Percentiles rank a stretch among this genome's conserved stretches.
Evolutionary conservation across 2,888 invertebrate species (phyloP).

Genomic region (Zygothrica quintamaculata): DNA sequence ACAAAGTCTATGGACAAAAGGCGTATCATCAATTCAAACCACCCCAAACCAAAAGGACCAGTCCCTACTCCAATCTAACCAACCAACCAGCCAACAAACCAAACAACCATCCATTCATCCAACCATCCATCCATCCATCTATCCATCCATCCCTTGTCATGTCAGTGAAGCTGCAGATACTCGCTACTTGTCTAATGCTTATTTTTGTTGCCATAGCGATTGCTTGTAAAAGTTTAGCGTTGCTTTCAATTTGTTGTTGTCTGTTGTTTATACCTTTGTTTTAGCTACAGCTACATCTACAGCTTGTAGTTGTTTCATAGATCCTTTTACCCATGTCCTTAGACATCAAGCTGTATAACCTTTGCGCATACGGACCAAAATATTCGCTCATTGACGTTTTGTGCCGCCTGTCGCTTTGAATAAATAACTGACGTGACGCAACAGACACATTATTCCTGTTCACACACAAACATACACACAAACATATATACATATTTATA

Average conservation of each 20-base stretch:
- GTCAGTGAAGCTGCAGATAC: slow-evolving; percentile 49
- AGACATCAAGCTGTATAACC: slow-evolving; percentile 49
- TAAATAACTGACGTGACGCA: slow-evolving; percentile 78
- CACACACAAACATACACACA: slow-evolving; percentile 19
- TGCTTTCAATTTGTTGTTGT: slow-evolving; percentile 45
- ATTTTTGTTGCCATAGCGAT: slow-evolving; percentile 60
- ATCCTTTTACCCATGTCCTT: slow-evolving; percentile 7
- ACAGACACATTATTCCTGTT: slow-evolving; percentile 70
- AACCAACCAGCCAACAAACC: slow-evolving; percentile 34
- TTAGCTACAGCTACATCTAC: slow-evolving; percentile 32
- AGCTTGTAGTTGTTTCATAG: no score
- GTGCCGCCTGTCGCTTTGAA: slow-evolving; percentile 80
- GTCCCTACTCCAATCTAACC: slow-evolving; percentile 22
- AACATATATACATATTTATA: slow-evolving; percentile 9
- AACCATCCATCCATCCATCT: slow-evolving; percentile 45
- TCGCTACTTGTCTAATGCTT: slow-evolving; percentile 43
- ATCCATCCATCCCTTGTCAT: slow-evolving; percentile 78
- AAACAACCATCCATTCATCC: slow-evolving; percentile 56
- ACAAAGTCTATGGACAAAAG: slow-evolving; percentile 35
- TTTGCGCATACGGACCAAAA: slow-evolving; percentile 61
- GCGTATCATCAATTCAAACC: slow-evolving; percentile 58
- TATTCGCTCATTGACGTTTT: slow-evolving; percentile 80
- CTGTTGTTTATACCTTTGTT: slow-evolving; percentile 44
- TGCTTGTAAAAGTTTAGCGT: slow-evolving; percentile 64
- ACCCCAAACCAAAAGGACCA: slow-evolving; percentile 27